These are phyloP conservation scores for Pilophorus perplexus DNA, from an alignment of 2,888 invertebrate genomes.

Conservation along the genomic window DNA sequence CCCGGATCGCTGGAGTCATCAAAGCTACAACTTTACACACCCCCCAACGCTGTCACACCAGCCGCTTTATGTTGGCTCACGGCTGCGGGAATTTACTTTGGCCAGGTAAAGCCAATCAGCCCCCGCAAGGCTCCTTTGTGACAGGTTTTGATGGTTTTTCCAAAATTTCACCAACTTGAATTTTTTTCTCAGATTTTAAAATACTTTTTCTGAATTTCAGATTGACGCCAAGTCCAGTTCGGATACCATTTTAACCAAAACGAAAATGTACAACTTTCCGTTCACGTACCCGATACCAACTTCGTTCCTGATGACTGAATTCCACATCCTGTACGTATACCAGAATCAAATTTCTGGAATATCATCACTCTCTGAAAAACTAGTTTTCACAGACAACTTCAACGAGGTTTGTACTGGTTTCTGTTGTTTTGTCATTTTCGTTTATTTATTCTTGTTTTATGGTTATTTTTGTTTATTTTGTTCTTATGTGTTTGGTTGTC, in stretches of 20 bases:
- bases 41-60: slow-evolving; percentile 62
- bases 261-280: slow-evolving; percentile 52
- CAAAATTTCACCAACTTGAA: too few relatives aligned
- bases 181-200: too few relatives aligned
- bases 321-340: slow-evolving; percentile 83
- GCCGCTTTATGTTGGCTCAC: slow-evolving; percentile 85
- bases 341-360: slow-evolving; percentile 79
- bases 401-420: too few relatives aligned
- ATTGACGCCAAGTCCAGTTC: slow-evolving; percentile 50
- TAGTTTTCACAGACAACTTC: slow-evolving; percentile 81
- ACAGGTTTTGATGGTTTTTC: too few relatives aligned
- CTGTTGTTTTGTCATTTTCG: too few relatives aligned
- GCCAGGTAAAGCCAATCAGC: slow-evolving; percentile 72
- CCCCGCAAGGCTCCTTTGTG: too few relatives aligned
- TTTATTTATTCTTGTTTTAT: too few relatives aligned
- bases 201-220: slow-evolving; percentile 50
- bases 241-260: slow-evolving; percentile 51
- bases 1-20: slow-evolving; percentile 76
- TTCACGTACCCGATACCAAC: slow-evolving; percentile 59
- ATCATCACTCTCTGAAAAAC: slow-evolving; percentile 78
- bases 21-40: slow-evolving; percentile 71
- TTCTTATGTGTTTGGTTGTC: too few relatives aligned
- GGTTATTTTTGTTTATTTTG: too few relatives aligned
- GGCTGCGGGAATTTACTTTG: slow-evolving; percentile 76
- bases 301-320: slow-evolving; percentile 81